A percentile compares a stretch with the other conserved stretches of the same genome.
These are phyloP conservation scores for Xenus cinereus DNA, from an alignment of 2,113 vertebrate species.

Conservation along the genomic window DNA sequence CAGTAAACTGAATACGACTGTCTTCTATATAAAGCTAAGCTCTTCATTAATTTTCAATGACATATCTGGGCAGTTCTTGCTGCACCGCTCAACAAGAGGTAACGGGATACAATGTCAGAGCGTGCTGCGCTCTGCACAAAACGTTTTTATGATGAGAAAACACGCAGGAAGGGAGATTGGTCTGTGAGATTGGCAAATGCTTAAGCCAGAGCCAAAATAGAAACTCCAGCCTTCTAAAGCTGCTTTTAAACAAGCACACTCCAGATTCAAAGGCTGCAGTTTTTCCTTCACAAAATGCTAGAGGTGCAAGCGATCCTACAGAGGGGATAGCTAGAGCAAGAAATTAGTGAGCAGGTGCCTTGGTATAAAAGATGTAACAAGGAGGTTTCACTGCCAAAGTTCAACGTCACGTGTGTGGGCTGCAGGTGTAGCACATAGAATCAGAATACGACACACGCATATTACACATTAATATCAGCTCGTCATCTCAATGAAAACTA, in stretches of 20 bases:
- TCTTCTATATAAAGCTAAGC: neutral
- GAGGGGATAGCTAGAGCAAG: neutral
- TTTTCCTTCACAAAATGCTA: neutral
- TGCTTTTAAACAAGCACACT: neutral
- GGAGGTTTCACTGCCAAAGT: neutral
- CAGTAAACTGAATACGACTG: neutral
- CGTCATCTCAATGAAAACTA: neutral
- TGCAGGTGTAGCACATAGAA: neutral
- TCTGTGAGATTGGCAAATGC: neutral
- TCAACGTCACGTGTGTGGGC: neutral
- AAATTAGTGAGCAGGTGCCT: neutral
- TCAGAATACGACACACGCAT: neutral
- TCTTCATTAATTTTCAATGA: neutral
- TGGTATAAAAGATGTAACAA: neutral
- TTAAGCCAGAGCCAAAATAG: neutral
- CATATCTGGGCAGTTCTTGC: neutral
- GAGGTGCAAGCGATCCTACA: neutral
- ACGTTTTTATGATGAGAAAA: neutral
- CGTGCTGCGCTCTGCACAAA: rapidly evolving
- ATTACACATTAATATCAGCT: neutral
- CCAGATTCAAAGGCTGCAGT: neutral
- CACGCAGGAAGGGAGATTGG: neutral
- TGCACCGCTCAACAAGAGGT: neutral
- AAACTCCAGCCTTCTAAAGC: neutral
- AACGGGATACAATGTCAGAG: neutral